phyloP scores from a whole-genome alignment of 2,113 vertebrate genomes.

The Panthera uncia region DNA sequence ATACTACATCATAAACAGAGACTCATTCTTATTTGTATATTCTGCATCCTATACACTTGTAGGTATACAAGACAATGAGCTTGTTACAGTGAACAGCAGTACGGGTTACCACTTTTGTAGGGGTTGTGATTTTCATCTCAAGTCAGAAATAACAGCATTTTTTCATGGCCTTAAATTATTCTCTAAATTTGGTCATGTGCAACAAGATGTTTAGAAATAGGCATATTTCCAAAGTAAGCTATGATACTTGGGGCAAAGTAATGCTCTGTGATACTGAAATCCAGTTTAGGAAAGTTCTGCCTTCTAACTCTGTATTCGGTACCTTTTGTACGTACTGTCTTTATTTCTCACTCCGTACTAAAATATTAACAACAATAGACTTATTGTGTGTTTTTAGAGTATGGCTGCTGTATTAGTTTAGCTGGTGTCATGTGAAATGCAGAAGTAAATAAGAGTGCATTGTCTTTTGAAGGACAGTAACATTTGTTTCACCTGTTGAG shows the following conservation, averaged over 20 bases:
- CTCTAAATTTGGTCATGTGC: slow-evolving; percentile 19
- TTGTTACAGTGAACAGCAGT: neutral
- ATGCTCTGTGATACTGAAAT: neutral
- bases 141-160: neutral
- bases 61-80: neutral
- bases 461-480: neutral
- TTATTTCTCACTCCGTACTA: neutral
- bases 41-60: neutral
- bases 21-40: neutral
- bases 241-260: neutral
- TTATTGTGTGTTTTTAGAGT: neutral
- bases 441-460: neutral
- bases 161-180: neutral
- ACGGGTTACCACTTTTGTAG: neutral
- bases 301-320: neutral
- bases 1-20: neutral
- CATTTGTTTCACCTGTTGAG: neutral
- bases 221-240: slow-evolving; percentile 4
- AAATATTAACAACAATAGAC: neutral
- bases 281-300: neutral
- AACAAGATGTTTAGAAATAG: slow-evolving; percentile 36
- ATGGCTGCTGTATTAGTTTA: neutral
- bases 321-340: neutral
- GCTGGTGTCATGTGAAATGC: neutral
- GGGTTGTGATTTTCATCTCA: neutral